Evolutionary conservation across 2,797 vertebrate species (phyloP), one percentile per base, ranked within the genome.

Genomic region (Takifugu ocellatus): DNA sequence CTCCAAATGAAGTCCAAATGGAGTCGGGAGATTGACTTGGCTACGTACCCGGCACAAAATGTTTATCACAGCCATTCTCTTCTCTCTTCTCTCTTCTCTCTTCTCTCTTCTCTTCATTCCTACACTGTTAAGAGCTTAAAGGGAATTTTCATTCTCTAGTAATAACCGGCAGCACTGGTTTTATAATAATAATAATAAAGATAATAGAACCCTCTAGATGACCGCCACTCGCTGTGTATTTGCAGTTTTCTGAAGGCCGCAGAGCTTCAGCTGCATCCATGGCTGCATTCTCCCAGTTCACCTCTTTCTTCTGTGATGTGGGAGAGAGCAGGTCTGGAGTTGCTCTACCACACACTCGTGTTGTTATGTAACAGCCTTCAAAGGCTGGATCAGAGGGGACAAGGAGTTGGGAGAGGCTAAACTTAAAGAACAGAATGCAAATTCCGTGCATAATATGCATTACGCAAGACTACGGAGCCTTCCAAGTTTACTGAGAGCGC

Each of bases 1-100:
- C 82, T 84, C 69, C 71, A 81, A 88, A 87, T 87, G 84, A 86
- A 83, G 79, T 81, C 87, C 87, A 88, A 89, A 82, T 78, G 80
- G 74, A 86, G 79, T 70, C 70, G 70, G 60, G 79, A 87, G 85
- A 87, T 86, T 74, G 79, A 88, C 80, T 86, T 77, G 71, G 76
- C 79, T 80, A 63, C 75, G 81, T 63, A 78, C 73, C 59, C 75
- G 70, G 45, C 65, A 73, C 70, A 66, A 29, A 74, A 74, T 78
- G 75, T 82, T 80, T 75, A 77, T 74, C 72, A 70, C 43, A 10
- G 61, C 60, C 68, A 54, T 70, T 66, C 66, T 78, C 44, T 44
- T 70, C 74, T 66, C 59, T 66, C 52, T 51, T 71, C 54, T 66
- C 62, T 59, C 49, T 31, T 63, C 48, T 51, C 5, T 51, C 52